Evolutionary conservation across 2,113 vertebrate genomes (phyloP).

Genomic region (Ciconia maguari): DNA sequence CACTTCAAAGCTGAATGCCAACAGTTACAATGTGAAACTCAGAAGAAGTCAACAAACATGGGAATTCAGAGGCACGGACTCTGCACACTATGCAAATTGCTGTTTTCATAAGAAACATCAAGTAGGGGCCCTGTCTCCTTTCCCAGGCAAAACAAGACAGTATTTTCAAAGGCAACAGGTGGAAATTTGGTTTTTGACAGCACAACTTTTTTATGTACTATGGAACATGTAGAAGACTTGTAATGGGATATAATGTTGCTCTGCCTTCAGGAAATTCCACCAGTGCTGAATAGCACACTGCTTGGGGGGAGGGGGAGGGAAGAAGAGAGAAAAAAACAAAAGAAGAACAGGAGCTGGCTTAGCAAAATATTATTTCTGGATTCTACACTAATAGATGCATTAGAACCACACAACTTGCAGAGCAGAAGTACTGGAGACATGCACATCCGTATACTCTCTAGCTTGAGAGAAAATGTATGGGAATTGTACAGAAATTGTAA

Average conservation of each 20-base stretch:
- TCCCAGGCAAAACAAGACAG: neutral
- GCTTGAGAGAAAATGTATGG: neutral
- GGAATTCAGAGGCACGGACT: neutral
- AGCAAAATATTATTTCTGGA: neutral
- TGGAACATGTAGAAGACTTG: neutral
- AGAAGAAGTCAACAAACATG: neutral
- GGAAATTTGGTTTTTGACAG: neutral
- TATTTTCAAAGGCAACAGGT: neutral
- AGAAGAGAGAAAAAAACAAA: neutral
- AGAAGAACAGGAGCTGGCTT: neutral
- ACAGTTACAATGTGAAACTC: neutral
- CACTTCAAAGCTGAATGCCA: neutral
- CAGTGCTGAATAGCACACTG: neutral
- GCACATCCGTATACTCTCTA: neutral
- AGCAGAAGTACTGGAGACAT: neutral
- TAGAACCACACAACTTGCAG: neutral
- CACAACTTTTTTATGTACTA: neutral
- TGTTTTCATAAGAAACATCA: neutral
- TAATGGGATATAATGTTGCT: neutral
- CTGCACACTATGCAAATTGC: neutral
- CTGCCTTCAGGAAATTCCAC: neutral
- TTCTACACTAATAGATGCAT: neutral
- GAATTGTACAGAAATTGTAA: neutral
- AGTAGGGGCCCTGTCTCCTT: neutral
- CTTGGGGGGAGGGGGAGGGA: neutral